These are phyloP conservation scores for Atherinosoma microstoma DNA, from an alignment of 2,797 vertebrate species.

Conservation along the genomic window DNA sequence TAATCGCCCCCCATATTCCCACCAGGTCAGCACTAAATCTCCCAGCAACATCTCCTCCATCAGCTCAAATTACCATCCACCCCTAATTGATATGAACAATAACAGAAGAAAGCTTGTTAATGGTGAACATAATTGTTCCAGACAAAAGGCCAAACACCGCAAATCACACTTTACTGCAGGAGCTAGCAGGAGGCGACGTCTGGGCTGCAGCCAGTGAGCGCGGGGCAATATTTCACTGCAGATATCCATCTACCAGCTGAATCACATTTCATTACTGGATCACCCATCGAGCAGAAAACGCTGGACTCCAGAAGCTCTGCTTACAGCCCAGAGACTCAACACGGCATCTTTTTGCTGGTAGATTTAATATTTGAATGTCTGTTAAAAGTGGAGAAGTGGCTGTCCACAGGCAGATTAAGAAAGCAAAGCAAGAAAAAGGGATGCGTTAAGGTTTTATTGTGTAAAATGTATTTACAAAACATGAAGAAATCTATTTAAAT, in stretches of 20 bases:
- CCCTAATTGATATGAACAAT: slow-evolving; percentile 89
- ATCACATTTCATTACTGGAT: slow-evolving; percentile 70
- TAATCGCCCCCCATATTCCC: slow-evolving; percentile 34
- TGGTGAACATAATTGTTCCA: slow-evolving; percentile 81
- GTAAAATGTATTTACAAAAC: background rate
- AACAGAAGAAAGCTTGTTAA: slow-evolving; percentile 89
- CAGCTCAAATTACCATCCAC: slow-evolving; percentile 87
- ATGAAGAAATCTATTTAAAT: background rate
- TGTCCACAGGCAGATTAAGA: fast-evolving
- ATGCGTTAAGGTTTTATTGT: background rate
- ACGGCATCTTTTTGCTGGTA: slow-evolving; percentile 3
- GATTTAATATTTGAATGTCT: background rate
- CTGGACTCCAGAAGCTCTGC: slow-evolving; percentile 24
- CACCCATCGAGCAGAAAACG: slow-evolving; percentile 32
- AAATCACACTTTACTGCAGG: slow-evolving; percentile 65
- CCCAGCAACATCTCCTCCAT: slow-evolving; percentile 85
- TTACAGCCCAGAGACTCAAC: slow-evolving; percentile 17
- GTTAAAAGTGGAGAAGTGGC: background rate
- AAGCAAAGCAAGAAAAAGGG: background rate
- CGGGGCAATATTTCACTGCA: slow-evolving; percentile 59
- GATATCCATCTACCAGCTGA: slow-evolving; percentile 72
- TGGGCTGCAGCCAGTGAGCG: slow-evolving; percentile 63
- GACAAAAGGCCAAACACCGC: slow-evolving; percentile 74
- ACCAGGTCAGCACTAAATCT: slow-evolving; percentile 76
- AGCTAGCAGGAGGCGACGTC: slow-evolving; percentile 65